Base-by-base conservation (phyloP, 2,888 invertebrate species). In the Stomorhina lunata region DNA sequence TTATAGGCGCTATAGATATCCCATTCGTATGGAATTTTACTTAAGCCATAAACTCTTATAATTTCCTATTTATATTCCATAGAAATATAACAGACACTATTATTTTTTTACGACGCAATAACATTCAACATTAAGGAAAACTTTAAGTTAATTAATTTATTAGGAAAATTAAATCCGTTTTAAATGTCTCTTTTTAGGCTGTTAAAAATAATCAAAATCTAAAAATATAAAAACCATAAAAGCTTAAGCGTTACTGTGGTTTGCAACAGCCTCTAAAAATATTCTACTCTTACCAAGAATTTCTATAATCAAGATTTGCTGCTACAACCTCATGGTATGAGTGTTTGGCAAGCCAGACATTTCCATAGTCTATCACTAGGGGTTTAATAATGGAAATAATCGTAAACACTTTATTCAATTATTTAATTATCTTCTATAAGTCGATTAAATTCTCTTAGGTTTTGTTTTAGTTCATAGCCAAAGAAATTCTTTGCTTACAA, bases 321-420 rank as follows among this genome's bases (percentile, higher is more conserved):
- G n/a, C 1, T n/a, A 22, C 10, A 66, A 5, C 32, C 34, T n/a
- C 22, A 10, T 20, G 6, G 29, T 6, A 7, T n/a, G n/a, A 45
- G 63, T 29, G 4, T 37, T 43, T 37, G 10, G 2, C 10, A 1
- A n/a, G 6, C 17, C 0, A 40, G 25, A 40, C 20, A 7, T 53
- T 27, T 7, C 32, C 25, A 32, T 25, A 27, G 59, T 7, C 22
- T 40, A 25, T 34, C 12, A 9, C 17, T 17, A 48, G 45, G 25
- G 4, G 20, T 7, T 55, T 7, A 17, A 20, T 25, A 75, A 17
- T 45, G 34, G n/a, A 66, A 57, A 57, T 48, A 48, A 34, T 55
- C 43, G 12, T 53, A 15, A 63, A 32, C 40, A 50, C 20, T 53
- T 27, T n/a, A 63, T 27, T 43, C 22, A 73, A 43, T 65, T 55